Evolutionary conservation across 2,888 invertebrate species (phyloP).

Genomic region (Euclidia mi): DNA sequence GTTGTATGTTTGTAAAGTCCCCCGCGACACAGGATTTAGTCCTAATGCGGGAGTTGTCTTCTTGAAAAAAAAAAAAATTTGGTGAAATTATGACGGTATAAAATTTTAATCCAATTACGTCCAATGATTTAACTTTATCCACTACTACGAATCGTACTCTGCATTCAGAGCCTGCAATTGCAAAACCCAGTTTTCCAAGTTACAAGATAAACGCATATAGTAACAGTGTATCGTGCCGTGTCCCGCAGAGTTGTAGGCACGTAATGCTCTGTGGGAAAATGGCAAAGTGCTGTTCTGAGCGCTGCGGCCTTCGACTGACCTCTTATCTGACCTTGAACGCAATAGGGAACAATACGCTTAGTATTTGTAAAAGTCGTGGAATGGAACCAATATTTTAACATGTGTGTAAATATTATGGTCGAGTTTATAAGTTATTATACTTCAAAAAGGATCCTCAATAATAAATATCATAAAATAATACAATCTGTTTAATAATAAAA

Average conservation of each 20-base stretch:
- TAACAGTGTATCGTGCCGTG: conserved; percentile 40
- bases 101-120: too few relatives aligned
- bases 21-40: too few relatives aligned
- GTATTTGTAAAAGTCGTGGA: conserved; percentile 15
- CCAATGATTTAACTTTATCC: too few relatives aligned
- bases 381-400: neutral
- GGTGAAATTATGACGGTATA: too few relatives aligned
- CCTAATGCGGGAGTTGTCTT: too few relatives aligned
- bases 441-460: too few relatives aligned
- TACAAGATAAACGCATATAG: conserved; percentile 62
- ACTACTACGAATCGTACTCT: neutral
- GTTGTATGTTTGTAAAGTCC: too few relatives aligned
- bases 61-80: too few relatives aligned
- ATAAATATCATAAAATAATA: too few relatives aligned
- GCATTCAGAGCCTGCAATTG: conserved; percentile 42
- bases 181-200: conserved; percentile 44
- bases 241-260: conserved; percentile 56
- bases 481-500: too few relatives aligned
- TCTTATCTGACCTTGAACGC: conserved; percentile 43
- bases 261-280: conserved; percentile 66
- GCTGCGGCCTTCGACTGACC: conserved; percentile 61
- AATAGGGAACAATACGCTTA: conserved; percentile 23
- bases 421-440: too few relatives aligned
- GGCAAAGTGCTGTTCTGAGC: conserved; percentile 73
- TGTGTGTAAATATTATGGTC: too few relatives aligned